phyloP scores from a whole-genome alignment of 2,113 vertebrate genomes.

The Carassius auratus region DNA sequence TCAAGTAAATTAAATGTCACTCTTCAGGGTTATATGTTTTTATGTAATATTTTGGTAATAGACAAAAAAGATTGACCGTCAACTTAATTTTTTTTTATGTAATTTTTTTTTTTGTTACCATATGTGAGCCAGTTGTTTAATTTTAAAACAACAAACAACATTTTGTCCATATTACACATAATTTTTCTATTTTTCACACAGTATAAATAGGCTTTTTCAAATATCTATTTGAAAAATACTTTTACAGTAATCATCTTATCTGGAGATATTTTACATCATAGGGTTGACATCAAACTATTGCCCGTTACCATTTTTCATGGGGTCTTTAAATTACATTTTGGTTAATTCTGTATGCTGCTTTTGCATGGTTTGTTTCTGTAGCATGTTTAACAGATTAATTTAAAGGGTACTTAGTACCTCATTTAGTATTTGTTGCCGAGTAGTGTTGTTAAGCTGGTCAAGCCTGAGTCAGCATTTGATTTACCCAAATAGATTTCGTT shows the following conservation, averaged over 20 bases:
- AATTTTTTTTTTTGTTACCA: background rate
- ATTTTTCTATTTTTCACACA: background rate
- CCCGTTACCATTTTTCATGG: background rate
- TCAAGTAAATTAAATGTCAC: background rate
- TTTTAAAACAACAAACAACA: too few species aligned
- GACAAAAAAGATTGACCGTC: background rate
- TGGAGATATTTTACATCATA: background rate
- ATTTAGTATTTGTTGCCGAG: slow-evolving; percentile 60
- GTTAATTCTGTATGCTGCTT: slow-evolving; percentile 67
- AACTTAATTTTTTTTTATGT: background rate
- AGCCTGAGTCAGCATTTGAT: slow-evolving; percentile 61
- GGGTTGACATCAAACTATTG: background rate
- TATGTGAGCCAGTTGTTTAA: background rate
- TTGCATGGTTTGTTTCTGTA: slow-evolving; percentile 77
- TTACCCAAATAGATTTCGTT: slow-evolving; percentile 73
- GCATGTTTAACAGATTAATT: slow-evolving; percentile 72
- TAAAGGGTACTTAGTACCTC: slow-evolving; percentile 63
- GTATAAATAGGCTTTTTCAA: background rate
- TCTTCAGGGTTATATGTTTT: background rate
- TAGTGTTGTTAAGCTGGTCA: slow-evolving; percentile 57
- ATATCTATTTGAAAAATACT: background rate
- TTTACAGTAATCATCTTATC: background rate
- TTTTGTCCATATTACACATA: background rate
- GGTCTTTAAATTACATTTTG: slow-evolving; percentile 9
- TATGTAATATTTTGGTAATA: background rate